phyloP scores from a whole-genome alignment of 1,140 invertebrate genomes.

The Aleiodes sp. region DNA sequence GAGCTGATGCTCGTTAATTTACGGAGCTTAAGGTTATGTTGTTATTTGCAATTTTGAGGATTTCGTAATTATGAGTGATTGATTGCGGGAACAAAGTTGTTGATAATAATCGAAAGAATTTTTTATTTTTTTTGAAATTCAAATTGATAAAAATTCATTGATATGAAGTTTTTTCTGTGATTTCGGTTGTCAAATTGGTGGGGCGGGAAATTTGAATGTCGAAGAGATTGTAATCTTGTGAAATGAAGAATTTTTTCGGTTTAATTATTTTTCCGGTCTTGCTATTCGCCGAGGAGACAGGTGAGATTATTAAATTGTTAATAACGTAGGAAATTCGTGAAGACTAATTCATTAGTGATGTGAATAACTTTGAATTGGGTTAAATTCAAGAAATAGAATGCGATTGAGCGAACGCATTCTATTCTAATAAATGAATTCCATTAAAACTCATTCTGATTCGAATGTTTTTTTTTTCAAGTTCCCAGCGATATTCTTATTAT shows the following conservation, averaged over 20 bases:
- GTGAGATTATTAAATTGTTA: no score
- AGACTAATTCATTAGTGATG: background rate
- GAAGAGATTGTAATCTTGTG: background rate
- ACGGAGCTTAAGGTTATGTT: no score
- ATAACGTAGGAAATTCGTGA: no score
- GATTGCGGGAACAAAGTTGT: no score
- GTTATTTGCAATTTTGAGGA: no score
- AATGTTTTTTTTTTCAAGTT: slow-evolving; percentile 44
- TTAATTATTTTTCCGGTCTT: background rate
- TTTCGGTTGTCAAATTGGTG: background rate
- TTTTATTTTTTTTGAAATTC: no score
- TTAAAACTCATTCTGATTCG: background rate
- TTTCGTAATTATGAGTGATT: no score
- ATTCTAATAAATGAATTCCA: background rate
- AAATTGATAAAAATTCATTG: no score
- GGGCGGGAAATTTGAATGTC: background rate
- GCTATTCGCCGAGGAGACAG: no score
- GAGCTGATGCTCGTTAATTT: no score
- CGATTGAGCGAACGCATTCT: background rate
- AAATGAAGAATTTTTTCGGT: background rate
- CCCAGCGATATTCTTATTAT: slow-evolving; percentile 50
- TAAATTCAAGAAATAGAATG: background rate
- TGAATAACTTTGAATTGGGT: background rate
- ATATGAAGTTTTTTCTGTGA: no score
- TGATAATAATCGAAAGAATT: no score